Evolutionary conservation across 2,888 invertebrate species (phyloP).

Genomic region (Agrotis puta): DNA sequence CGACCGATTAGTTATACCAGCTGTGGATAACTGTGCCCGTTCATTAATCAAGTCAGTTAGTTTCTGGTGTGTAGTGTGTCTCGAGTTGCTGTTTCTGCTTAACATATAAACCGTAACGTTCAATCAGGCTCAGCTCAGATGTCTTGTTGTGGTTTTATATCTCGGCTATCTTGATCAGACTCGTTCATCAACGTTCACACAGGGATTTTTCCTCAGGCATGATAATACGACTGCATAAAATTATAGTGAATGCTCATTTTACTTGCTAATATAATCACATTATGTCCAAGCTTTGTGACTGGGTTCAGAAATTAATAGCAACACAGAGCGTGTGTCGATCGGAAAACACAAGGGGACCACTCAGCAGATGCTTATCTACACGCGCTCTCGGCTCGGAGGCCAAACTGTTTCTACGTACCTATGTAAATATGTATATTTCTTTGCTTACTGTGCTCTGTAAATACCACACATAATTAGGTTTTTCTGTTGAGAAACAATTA

Average conservation of each 20-base stretch:
- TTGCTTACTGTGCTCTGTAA: slow-evolving; percentile 58
- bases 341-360: slow-evolving; percentile 88
- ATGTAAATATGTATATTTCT: slow-evolving; percentile 71
- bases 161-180: slow-evolving; percentile 64
- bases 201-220: slow-evolving; percentile 73
- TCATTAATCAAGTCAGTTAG: slow-evolving; percentile 61
- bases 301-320: slow-evolving; percentile 89
- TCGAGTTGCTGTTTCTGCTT: slow-evolving; percentile 40
- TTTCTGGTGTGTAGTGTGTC: slow-evolving; percentile 53
- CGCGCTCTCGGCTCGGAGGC: slow-evolving; percentile 74
- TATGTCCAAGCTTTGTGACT: slow-evolving; percentile 88
- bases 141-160: slow-evolving; percentile 49
- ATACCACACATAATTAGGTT: slow-evolving; percentile 13
- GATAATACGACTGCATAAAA: slow-evolving; percentile 76
- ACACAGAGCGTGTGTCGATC: slow-evolving; percentile 84
- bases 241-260: slow-evolving; percentile 82
- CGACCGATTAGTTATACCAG: slow-evolving; percentile 62
- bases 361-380: slow-evolving; percentile 90
- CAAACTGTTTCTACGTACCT: slow-evolving; percentile 72
- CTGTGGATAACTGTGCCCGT: slow-evolving; percentile 59
- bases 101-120: slow-evolving; percentile 52
- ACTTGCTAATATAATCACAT: slow-evolving; percentile 90
- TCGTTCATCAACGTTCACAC: slow-evolving; percentile 71
- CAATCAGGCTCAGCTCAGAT: slow-evolving; percentile 46
- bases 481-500: slow-evolving; percentile 17